Percentiles rank a stretch among this genome's conserved stretches.
phyloP scores from a whole-genome alignment of 2,797 vertebrate genomes.

The Gadopsis marmoratus region DNA sequence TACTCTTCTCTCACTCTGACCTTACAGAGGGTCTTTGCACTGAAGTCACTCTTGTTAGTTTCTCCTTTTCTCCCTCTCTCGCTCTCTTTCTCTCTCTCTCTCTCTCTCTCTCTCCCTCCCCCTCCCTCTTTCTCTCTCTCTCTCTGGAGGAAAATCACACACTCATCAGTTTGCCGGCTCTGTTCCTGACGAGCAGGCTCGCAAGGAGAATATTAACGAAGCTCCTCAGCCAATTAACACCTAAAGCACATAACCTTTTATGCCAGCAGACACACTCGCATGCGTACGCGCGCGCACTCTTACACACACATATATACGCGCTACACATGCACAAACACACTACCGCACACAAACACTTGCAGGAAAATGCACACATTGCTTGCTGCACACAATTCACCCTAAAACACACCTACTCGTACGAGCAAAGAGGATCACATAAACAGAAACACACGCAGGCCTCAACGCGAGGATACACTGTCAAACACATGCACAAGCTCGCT shows the following conservation, averaged over 20 bases:
- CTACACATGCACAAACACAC: conserved; percentile 1
- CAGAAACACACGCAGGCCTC: conserved; percentile 25
- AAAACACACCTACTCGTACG: conserved; percentile 13
- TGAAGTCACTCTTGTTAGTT: conserved; percentile 67
- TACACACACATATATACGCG: not conserved
- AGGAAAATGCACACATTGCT: conserved; percentile 22
- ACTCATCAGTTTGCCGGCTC: conserved; percentile 88
- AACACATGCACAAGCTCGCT: not conserved
- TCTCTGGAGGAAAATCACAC: conserved; percentile 84
- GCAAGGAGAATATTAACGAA: conserved; percentile 89
- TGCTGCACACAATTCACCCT: conserved; percentile 25
- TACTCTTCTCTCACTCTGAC: conserved; percentile 70
- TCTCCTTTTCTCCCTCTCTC: conserved; percentile 45
- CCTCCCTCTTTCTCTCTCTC: conserved; percentile 43
- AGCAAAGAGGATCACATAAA: conserved; percentile 32
- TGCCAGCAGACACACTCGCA: conserved; percentile 63
- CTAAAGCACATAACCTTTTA: conserved; percentile 86
- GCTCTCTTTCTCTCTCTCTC: conserved; percentile 28
- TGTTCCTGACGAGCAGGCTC: conserved; percentile 82
- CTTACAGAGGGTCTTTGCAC: conserved; percentile 75
- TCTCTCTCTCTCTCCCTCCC: conserved; percentile 51
- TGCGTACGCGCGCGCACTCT: not conserved
- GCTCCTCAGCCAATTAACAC: conserved; percentile 88
- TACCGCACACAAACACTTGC: conserved; percentile 16
- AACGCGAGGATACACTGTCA: conserved; percentile 23